phyloP scores from a whole-genome alignment of 2,888 invertebrate genomes.

The Idaea aversata region DNA sequence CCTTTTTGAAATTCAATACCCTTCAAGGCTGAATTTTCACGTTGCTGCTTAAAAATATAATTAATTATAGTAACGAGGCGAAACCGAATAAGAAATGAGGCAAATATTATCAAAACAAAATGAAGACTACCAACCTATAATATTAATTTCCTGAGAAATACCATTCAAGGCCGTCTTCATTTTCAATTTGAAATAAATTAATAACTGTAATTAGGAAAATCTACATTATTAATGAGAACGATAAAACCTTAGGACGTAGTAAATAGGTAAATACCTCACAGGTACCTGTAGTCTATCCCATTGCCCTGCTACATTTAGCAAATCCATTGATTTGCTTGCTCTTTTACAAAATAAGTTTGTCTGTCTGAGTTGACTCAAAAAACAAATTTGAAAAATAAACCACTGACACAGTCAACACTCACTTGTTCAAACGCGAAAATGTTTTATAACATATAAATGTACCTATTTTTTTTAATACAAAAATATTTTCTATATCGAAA shows the following conservation, averaged over 20 bases:
- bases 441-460: too few species aligned
- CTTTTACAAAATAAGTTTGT: too few species aligned
- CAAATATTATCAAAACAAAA: neutral
- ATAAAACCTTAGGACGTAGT: too few species aligned
- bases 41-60: slow-evolving; percentile 23
- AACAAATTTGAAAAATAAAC: too few species aligned
- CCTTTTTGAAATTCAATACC: slow-evolving; percentile 32
- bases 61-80: slow-evolving; percentile 21
- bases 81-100: slow-evolving; percentile 11
- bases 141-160: neutral
- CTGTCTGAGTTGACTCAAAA: too few species aligned
- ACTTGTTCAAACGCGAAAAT: too few species aligned
- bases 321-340: too few species aligned
- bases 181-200: neutral
- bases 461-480: too few species aligned
- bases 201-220: neutral
- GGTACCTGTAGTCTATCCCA: neutral
- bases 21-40: slow-evolving; percentile 27
- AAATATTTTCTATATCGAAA: too few species aligned
- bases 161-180: neutral
- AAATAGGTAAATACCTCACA: too few species aligned
- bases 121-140: neutral
- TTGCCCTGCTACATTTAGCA: neutral
- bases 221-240: neutral
- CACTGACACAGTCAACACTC: too few species aligned